These are phyloP conservation scores for Drosophila arawakana DNA, from an alignment of 1,140 invertebrate genomes.

Conservation along the genomic window DNA sequence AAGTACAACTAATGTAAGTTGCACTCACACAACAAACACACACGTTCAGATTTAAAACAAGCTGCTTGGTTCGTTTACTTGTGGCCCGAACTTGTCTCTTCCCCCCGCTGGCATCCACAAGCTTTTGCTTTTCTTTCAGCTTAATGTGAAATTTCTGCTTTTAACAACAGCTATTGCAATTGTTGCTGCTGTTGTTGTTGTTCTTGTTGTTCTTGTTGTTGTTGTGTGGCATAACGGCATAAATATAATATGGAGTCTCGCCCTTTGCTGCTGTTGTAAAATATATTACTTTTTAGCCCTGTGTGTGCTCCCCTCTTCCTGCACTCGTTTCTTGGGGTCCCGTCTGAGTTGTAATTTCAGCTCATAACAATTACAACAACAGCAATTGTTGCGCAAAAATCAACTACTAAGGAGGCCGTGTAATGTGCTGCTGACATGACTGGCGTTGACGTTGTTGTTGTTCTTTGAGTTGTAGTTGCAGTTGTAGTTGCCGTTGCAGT, in stretches of 20 bases:
- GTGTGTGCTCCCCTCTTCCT: not conserved
- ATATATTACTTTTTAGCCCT: conserved; percentile 78
- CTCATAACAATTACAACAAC: conserved; percentile 79
- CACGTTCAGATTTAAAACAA: conserved; percentile 68
- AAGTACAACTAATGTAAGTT: conserved; percentile 55
- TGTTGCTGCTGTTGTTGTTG: conserved; percentile 38
- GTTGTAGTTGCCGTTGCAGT: conserved; percentile 50
- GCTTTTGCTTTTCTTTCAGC: conserved; percentile 75
- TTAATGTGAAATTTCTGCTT: conserved; percentile 78
- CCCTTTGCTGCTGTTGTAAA: conserved; percentile 64
- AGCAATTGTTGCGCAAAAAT: conserved; percentile 67
- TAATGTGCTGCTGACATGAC: conserved; percentile 78
- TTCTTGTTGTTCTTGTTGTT: conserved; percentile 45
- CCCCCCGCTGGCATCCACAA: conserved; percentile 31
- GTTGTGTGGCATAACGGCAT: conserved; percentile 61
- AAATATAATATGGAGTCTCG: conserved; percentile 80
- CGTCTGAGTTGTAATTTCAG: conserved; percentile 60
- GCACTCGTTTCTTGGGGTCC: not conserved
- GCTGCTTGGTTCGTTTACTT: conserved; percentile 77
- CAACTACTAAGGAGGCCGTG: conserved; percentile 54
- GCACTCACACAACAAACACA: conserved; percentile 18
- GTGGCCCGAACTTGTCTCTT: conserved; percentile 65
- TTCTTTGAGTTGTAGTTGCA: conserved; percentile 42
- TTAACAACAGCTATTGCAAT: conserved; percentile 75
- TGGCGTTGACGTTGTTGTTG: conserved; percentile 8